These are phyloP conservation scores for Suricata suricatta DNA, from an alignment of 2,113 vertebrate genomes.

Conservation along the genomic window DNA sequence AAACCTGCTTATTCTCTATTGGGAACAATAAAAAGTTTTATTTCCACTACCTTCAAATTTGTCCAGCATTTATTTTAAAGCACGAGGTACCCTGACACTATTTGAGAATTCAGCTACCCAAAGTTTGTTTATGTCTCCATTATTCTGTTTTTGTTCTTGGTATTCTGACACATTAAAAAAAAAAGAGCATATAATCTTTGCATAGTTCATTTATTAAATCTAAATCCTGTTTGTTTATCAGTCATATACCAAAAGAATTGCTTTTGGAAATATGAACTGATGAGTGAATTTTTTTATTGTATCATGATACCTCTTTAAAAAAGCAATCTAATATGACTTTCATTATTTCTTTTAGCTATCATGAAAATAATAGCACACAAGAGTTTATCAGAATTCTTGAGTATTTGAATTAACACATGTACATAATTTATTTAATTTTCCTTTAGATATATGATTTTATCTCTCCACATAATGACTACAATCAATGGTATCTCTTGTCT, in stretches of 20 bases:
- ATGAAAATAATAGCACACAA: background rate
- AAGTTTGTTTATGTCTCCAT: background rate
- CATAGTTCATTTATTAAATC: constrained; percentile 35
- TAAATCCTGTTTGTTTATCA: background rate
- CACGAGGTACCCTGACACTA: background rate
- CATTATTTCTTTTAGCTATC: background rate
- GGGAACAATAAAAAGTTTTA: background rate
- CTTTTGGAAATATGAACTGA: background rate
- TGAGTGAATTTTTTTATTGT: background rate
- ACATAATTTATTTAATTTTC: background rate
- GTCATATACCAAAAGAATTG: background rate
- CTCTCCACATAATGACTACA: background rate
- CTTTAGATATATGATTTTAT: background rate
- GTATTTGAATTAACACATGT: background rate
- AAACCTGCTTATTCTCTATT: background rate
- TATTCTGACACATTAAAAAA: background rate
- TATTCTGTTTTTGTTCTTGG: constrained; percentile 44
- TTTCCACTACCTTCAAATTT: constrained; percentile 48
- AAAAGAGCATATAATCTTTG: background rate
- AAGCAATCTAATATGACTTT: background rate
- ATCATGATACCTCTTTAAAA: background rate
- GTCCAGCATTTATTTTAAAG: constrained; percentile 69
- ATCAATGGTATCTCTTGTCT: background rate
- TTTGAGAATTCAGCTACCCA: background rate
- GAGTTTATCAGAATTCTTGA: background rate